A percentile compares a stretch with the other conserved stretches of the same genome.
These are phyloP conservation scores for Sebastes vulpes DNA, from an alignment of 2,797 vertebrate genomes.

Conservation along the genomic window DNA sequence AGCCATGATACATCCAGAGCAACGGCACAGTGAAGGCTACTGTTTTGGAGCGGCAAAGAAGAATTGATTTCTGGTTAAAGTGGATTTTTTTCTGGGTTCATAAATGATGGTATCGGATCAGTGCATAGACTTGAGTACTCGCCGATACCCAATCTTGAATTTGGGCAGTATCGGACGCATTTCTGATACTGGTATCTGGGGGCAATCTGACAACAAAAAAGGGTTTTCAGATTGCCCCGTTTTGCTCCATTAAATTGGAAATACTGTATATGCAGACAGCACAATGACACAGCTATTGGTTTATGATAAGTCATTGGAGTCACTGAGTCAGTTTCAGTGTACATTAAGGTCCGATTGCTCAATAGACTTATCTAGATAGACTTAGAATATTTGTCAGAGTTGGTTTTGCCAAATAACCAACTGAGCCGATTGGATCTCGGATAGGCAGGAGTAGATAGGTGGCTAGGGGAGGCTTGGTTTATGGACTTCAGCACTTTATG, in stretches of 20 bases:
- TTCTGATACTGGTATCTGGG: no score
- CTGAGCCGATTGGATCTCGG: conserved; percentile 9
- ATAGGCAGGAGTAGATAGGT: conserved; percentile 3
- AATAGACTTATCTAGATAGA: background rate
- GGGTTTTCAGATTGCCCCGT: background rate
- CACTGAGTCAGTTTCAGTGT: background rate
- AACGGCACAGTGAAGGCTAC: no score
- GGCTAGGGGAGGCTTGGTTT: conserved; percentile 17
- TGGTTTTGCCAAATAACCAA: background rate
- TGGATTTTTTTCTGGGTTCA: no score
- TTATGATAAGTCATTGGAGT: background rate
- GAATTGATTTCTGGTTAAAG: no score
- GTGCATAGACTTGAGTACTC: no score
- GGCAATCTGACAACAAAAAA: background rate
- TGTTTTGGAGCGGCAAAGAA: no score
- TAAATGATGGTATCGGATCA: no score
- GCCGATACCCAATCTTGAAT: no score
- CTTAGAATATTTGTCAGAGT: conserved; percentile 2
- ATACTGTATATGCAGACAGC: background rate
- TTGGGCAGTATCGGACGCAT: no score
- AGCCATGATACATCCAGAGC: no score
- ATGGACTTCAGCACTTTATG: conserved; percentile 21
- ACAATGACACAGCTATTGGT: background rate
- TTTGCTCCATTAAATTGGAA: background rate
- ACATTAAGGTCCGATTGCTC: background rate